Conservation (phyloP, 2,797 vertebrate genomes). For the Numenius phaeopus region DNA sequence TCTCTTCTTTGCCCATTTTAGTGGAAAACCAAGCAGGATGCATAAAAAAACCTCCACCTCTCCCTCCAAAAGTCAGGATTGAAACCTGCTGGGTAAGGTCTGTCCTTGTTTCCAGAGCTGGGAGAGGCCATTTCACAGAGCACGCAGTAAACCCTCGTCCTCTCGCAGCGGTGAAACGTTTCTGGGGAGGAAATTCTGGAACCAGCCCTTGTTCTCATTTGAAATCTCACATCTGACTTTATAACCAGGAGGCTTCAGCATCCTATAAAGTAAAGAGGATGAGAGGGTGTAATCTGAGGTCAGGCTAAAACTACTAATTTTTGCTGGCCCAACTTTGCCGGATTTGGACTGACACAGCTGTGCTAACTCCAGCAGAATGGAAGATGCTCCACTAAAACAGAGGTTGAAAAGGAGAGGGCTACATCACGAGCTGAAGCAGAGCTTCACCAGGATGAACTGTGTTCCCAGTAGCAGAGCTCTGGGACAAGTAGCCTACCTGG, state of each 20-base stretch:
- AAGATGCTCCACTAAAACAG: background rate
- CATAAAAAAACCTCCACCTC: background rate
- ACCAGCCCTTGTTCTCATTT: background rate
- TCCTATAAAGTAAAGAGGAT: background rate
- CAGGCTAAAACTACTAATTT: background rate
- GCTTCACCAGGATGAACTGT: background rate
- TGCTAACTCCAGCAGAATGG: background rate
- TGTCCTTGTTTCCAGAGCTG: background rate
- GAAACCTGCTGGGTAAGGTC: background rate
- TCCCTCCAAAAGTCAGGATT: background rate
- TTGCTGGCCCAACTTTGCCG: background rate
- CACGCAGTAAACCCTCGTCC: background rate
- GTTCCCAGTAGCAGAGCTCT: background rate
- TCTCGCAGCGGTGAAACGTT: background rate
- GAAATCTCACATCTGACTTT: background rate
- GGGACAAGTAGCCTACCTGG: background rate
- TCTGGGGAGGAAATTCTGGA: background rate
- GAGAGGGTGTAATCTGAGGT: background rate
- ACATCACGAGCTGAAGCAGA: background rate
- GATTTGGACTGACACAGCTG: background rate
- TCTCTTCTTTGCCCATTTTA: background rate
- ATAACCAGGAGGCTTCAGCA: background rate
- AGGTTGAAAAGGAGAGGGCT: background rate
- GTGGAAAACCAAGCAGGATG: background rate
- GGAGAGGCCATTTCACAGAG: background rate